Percentiles rank a stretch among this genome's conserved stretches.
Evolutionary conservation across 2,888 invertebrate genomes (phyloP).

Genomic region (Noctua pronuba): DNA sequence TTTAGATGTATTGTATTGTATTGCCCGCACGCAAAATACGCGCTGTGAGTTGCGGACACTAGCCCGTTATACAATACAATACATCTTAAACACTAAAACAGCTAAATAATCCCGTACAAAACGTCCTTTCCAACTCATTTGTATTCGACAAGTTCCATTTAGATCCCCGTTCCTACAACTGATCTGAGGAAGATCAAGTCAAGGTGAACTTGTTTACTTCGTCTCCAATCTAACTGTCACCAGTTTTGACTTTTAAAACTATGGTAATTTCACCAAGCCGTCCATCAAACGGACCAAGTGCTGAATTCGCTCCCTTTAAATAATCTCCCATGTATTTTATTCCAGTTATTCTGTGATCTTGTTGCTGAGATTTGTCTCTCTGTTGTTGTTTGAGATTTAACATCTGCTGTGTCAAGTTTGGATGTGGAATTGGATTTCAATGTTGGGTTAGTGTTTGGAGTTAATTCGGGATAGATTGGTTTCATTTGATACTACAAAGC

Average conservation of each 20-base stretch:
- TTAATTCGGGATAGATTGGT: not conserved
- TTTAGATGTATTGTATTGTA: too few species aligned
- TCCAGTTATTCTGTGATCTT: constrained; percentile 50
- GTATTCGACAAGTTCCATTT: constrained; percentile 74
- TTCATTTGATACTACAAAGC: not conserved
- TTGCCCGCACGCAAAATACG: too few species aligned
- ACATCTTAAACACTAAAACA: constrained; percentile 45
- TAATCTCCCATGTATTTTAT: constrained; percentile 65
- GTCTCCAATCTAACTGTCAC: constrained; percentile 71
- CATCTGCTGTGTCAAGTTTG: constrained; percentile 28
- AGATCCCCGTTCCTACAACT: constrained; percentile 69
- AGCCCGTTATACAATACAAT: too few species aligned
- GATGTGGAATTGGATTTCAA: not conserved
- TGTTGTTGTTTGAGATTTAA: constrained; percentile 34
- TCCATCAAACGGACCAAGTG: constrained; percentile 65
- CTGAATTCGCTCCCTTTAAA: constrained; percentile 54
- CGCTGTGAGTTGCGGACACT: too few species aligned
- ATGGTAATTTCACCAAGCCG: constrained; percentile 78
- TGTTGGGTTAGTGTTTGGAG: constrained; percentile 1
- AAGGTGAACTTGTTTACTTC: constrained; percentile 86
- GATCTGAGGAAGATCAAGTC: constrained; percentile 69
- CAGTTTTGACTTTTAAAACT: constrained; percentile 81
- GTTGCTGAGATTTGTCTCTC: constrained; percentile 27
- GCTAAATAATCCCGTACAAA: constrained; percentile 65
- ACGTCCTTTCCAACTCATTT: constrained; percentile 70